Evolutionary conservation across 2,888 invertebrate species (phyloP).

Genomic region (Parnassius apollo): DNA sequence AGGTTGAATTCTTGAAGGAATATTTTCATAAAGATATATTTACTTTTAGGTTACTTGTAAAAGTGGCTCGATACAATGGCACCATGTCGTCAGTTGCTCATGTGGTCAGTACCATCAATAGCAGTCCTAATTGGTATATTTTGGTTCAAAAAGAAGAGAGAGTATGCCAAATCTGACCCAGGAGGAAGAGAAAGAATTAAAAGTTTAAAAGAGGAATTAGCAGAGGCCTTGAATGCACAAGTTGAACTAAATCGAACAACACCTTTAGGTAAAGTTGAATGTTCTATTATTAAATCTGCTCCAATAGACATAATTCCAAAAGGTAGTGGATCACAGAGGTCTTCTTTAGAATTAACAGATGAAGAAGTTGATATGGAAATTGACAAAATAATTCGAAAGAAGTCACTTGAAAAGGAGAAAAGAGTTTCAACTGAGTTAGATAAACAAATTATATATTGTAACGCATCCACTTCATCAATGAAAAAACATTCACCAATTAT

Average conservation of each 20-base stretch:
- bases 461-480: constrained; percentile 13
- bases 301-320: constrained; percentile 85
- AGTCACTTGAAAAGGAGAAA: constrained; percentile 70
- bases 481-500: constrained; percentile 42
- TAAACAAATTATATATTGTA: constrained; percentile 14
- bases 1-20: no score
- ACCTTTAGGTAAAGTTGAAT: constrained; percentile 67
- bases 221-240: constrained; percentile 69
- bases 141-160: constrained; percentile 91
- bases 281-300: constrained; percentile 81
- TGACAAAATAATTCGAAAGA: constrained; percentile 82
- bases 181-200: constrained; percentile 82
- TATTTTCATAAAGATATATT: no score
- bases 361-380: constrained; percentile 86
- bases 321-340: constrained; percentile 73
- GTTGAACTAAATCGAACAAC: constrained; percentile 64
- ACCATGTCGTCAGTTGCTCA: constrained; percentile 87
- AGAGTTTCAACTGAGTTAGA: constrained; percentile 45
- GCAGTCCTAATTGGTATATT: constrained; percentile 89
- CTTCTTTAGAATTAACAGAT: constrained; percentile 82
- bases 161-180: constrained; percentile 87
- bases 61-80: constrained; percentile 90
- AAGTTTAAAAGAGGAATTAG: constrained; percentile 72
- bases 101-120: constrained; percentile 90
- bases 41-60: constrained; percentile 78